Evolutionary conservation across 2,113 vertebrate genomes (phyloP).

Genomic region (Python bivittatus): DNA sequence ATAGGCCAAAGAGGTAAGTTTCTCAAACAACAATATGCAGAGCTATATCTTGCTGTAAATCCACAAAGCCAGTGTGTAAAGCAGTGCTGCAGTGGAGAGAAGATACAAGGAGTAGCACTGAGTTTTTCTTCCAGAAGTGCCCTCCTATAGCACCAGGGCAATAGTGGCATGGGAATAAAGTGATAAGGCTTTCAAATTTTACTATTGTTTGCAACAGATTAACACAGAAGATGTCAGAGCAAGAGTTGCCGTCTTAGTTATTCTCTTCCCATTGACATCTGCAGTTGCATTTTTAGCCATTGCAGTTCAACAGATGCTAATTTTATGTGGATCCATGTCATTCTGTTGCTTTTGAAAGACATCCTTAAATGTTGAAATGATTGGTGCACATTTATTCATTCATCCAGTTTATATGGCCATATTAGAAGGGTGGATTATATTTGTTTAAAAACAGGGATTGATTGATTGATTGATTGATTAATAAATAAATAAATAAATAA

Average conservation of each 20-base stretch:
- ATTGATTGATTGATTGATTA: background rate
- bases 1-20: background rate
- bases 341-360: background rate
- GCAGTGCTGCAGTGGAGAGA: background rate
- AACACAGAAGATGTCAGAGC: background rate
- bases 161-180: background rate
- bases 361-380: background rate
- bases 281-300: background rate
- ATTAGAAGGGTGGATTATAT: background rate
- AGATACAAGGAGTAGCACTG: background rate
- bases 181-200: background rate
- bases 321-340: background rate
- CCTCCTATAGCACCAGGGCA: background rate
- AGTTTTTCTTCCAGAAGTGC: background rate
- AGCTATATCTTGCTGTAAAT: background rate
- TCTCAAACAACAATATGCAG: background rate
- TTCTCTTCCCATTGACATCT: background rate
- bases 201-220: background rate
- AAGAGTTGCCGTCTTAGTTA: background rate
- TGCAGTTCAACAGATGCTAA: background rate
- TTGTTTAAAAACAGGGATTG: background rate
- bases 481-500: too few relatives aligned
- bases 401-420: background rate
- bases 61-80: background rate
- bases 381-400: background rate